A percentile compares a stretch with the other conserved stretches of the same genome.
Evolutionary conservation across 1,140 invertebrate species (phyloP).

Genomic region (Pinna nobilis): DNA sequence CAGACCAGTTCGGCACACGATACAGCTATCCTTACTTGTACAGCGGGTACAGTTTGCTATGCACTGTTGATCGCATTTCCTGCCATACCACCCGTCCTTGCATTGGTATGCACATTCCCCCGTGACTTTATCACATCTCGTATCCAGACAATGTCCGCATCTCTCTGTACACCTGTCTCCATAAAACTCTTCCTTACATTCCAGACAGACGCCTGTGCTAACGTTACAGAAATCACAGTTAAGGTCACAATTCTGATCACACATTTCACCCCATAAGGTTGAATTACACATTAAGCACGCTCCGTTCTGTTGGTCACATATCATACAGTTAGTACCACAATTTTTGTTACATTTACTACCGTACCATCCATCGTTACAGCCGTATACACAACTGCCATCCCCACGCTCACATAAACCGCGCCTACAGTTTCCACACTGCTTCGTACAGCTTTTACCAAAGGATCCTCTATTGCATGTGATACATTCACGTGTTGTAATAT

Average conservation of each 20-base stretch:
- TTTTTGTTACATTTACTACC: background rate
- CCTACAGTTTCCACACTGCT: conserved; percentile 5
- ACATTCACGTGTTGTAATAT: conserved; percentile 7
- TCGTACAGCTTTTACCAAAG: conserved; percentile 9
- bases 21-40: conserved; percentile 5
- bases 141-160: conserved; percentile 15
- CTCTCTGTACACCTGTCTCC: conserved; percentile 15
- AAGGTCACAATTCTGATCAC: background rate
- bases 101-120: conserved; percentile 23
- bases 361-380: conserved; percentile 18
- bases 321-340: conserved; percentile 19
- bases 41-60: conserved; percentile 29
- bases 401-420: background rate
- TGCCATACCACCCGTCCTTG: conserved; percentile 24
- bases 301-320: conserved; percentile 13
- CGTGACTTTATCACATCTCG: conserved; percentile 7
- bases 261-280: conserved; percentile 9
- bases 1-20: conserved; percentile 13
- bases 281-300: conserved; percentile 14
- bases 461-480: conserved; percentile 1
- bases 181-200: conserved; percentile 23
- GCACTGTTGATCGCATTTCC: conserved; percentile 15
- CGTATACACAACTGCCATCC: conserved; percentile 8
- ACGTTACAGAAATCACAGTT: conserved; percentile 20
- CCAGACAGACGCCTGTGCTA: conserved; percentile 13